Conservation (phyloP, 2,888 invertebrate species). For the Tenthredo mesomela region DNA sequence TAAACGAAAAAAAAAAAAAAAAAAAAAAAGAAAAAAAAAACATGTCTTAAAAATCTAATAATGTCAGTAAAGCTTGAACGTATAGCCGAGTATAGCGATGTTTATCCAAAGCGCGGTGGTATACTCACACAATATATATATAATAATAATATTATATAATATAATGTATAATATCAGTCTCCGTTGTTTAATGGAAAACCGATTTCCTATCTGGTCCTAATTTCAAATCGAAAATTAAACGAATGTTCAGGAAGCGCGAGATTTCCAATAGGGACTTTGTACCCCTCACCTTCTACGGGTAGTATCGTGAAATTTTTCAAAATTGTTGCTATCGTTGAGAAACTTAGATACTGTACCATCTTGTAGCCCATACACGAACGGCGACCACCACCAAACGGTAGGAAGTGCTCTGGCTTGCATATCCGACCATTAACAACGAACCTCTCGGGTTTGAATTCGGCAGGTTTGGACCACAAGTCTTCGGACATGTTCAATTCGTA, state of each 20-base stretch:
- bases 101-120: background rate
- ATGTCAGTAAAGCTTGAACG: conserved; percentile 66
- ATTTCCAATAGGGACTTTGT: conserved; percentile 80
- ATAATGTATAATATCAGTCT: background rate
- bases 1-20: no score
- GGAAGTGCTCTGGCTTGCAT: conserved; percentile 83
- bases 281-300: conserved; percentile 77
- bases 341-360: conserved; percentile 82
- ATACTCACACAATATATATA: conserved; percentile 1
- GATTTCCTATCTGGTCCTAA: conserved; percentile 63
- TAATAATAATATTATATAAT: background rate
- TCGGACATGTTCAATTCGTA: conserved; percentile 84
- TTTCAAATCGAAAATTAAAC: conserved; percentile 79
- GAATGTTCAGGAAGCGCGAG: conserved; percentile 80
- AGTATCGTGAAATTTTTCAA: conserved; percentile 80
- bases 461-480: conserved; percentile 82
- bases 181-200: background rate
- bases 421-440: conserved; percentile 81
- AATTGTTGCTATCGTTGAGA: conserved; percentile 80
- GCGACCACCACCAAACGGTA: conserved; percentile 85
- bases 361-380: conserved; percentile 86
- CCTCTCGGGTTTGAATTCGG: conserved; percentile 82
- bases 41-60: conserved; percentile 64
- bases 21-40: background rate
- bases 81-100: conserved; percentile 9